Conservation (phyloP, 2,797 vertebrate genomes). For the Melanotaenia pygmaea region DNA sequence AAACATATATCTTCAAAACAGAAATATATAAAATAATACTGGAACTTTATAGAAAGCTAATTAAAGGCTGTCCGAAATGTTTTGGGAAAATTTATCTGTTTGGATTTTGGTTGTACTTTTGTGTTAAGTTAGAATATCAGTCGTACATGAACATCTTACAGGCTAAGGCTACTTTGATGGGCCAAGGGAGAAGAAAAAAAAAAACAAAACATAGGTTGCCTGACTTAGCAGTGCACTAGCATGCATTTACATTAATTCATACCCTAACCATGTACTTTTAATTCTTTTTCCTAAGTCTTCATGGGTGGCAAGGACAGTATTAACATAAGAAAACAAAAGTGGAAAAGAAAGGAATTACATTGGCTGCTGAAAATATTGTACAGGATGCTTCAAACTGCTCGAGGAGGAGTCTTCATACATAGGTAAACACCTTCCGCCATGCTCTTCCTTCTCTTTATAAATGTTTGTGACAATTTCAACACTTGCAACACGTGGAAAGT, state of each 20-base stretch:
- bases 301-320: neutral
- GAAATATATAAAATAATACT: no score
- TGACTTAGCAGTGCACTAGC: no score
- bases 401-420: neutral
- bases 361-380: neutral
- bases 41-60: no score
- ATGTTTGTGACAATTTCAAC: neutral
- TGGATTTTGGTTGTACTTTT: no score
- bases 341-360: neutral
- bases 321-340: neutral
- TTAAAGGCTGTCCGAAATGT: no score
- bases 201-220: no score
- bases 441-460: neutral
- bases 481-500: neutral
- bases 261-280: neutral
- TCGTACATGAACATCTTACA: no score
- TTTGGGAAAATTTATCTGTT: no score
- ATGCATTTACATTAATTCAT: neutral
- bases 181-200: no score
- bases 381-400: neutral
- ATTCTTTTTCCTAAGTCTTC: neutral
- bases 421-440: neutral
- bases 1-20: no score
- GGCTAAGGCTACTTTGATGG: no score
- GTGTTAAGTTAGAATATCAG: no score